A percentile compares a stretch with the other conserved stretches of the same genome.
These are phyloP conservation scores for Folsomia candida DNA, from an alignment of 2,888 invertebrate genomes.

Conservation along the genomic window DNA sequence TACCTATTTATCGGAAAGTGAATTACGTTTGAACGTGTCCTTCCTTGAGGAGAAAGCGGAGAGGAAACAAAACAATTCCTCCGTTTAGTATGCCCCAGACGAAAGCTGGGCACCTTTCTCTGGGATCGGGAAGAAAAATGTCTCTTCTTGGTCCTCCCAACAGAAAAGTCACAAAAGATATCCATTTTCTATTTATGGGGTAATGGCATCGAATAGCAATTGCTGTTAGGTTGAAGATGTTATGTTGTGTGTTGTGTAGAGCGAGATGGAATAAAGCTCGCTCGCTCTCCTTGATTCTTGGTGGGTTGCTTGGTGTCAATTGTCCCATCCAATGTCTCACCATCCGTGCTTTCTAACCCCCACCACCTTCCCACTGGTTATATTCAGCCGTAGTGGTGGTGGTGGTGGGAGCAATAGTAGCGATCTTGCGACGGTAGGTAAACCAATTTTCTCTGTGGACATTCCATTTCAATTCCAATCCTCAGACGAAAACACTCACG, in stretches of 20 bases:
- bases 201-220: conserved; percentile 1
- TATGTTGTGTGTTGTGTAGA: not conserved
- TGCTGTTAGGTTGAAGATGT: not conserved
- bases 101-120: not conserved
- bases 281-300: not conserved
- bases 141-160: not conserved
- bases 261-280: not conserved
- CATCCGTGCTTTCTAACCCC: not conserved
- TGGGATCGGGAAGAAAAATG: not conserved
- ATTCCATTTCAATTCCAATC: conserved; percentile 14
- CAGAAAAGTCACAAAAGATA: not conserved
- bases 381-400: not conserved
- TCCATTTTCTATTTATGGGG: conserved; percentile 18
- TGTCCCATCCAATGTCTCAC: not conserved
- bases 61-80: conserved; percentile 2
- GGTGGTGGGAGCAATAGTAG: not conserved
- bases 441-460: conserved; percentile 7
- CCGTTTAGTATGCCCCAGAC: not conserved
- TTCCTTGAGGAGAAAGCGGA: not conserved
- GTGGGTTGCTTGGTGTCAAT: not conserved
- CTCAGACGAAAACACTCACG: not conserved
- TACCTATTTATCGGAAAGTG: conserved; percentile 43
- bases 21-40: conserved; percentile 28
- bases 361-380: not conserved
- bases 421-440: not conserved